Percentiles rank a stretch among this genome's conserved stretches.
Evolutionary conservation across 2,797 vertebrate species (phyloP).

Genomic region (Alfaro cultratus): DNA sequence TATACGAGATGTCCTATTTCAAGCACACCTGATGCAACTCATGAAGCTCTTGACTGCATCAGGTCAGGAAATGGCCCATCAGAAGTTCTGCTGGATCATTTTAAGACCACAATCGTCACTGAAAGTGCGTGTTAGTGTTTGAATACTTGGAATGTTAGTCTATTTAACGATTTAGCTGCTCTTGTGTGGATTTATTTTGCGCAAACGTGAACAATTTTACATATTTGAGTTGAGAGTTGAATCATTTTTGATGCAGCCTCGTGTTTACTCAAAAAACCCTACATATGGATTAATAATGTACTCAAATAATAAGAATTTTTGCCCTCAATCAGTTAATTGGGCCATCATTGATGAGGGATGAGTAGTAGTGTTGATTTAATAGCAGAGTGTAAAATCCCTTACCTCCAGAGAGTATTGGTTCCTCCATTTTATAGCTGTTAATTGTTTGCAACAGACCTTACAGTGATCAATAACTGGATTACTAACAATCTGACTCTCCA

Average conservation of each 20-base stretch:
- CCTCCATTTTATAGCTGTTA: not conserved
- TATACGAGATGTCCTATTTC: not conserved
- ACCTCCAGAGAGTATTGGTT: not conserved
- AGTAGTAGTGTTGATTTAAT: not conserved
- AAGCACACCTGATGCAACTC: not conserved
- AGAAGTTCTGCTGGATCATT: not conserved
- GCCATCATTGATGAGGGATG: not conserved
- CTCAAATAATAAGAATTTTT: not conserved
- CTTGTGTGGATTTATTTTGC: not conserved
- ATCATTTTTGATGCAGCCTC: not conserved
- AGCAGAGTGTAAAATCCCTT: not conserved
- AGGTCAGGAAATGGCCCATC: not conserved
- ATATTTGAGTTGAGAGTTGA: not conserved
- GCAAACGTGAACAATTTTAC: not conserved
- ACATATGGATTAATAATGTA: not conserved
- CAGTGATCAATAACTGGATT: not conserved
- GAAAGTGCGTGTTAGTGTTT: not conserved
- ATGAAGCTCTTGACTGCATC: not conserved
- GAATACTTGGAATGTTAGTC: not conserved
- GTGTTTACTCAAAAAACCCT: not conserved
- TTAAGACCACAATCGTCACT: not conserved
- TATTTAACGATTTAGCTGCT: not conserved
- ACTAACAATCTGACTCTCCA: slow-evolving; percentile 6
- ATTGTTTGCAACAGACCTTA: not conserved
- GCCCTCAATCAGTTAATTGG: not conserved